These are phyloP conservation scores for Toxostoma redivivum DNA, from an alignment of 2,113 vertebrate species.

Conservation along the genomic window DNA sequence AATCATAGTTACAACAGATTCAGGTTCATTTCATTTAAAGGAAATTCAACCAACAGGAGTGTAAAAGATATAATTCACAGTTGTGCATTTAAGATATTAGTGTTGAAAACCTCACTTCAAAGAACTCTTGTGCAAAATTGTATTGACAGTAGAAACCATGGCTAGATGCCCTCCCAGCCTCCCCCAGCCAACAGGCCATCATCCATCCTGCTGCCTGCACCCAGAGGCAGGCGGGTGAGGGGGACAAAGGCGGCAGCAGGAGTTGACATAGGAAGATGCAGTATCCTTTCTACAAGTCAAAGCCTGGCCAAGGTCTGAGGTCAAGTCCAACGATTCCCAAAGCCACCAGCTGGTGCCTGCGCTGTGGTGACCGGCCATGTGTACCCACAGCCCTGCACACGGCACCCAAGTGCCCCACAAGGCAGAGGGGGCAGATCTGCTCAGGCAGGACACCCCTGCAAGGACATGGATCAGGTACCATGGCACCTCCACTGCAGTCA, in stretches of 20 bases:
- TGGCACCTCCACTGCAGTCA: fast-evolving
- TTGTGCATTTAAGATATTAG: slow-evolving; percentile 64
- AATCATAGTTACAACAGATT: slow-evolving; percentile 52
- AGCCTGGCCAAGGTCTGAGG: slow-evolving; percentile 41
- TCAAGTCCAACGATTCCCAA: slow-evolving; percentile 13
- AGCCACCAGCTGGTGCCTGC: neutral
- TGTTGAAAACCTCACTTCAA: slow-evolving; percentile 60
- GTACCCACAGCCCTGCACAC: fast-evolving
- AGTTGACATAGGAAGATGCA: slow-evolving; percentile 14
- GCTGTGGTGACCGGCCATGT: fast-evolving
- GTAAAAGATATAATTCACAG: slow-evolving; percentile 68
- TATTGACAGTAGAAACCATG: slow-evolving; percentile 56
- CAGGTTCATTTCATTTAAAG: slow-evolving; percentile 52
- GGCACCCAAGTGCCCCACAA: fast-evolving
- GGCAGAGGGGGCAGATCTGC: neutral
- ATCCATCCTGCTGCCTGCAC: neutral
- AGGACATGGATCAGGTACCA: neutral
- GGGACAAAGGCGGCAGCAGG: neutral
- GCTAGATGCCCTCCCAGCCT: slow-evolving; percentile 13
- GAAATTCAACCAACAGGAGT: slow-evolving; percentile 60
- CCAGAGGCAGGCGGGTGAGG: neutral
- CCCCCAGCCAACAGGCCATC: neutral
- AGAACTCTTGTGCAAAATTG: slow-evolving; percentile 63
- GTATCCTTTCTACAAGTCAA: slow-evolving; percentile 41
- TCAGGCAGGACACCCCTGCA: neutral